These are phyloP conservation scores for Barbus barbus DNA, from an alignment of 2,113 vertebrate species.

Conservation along the genomic window DNA sequence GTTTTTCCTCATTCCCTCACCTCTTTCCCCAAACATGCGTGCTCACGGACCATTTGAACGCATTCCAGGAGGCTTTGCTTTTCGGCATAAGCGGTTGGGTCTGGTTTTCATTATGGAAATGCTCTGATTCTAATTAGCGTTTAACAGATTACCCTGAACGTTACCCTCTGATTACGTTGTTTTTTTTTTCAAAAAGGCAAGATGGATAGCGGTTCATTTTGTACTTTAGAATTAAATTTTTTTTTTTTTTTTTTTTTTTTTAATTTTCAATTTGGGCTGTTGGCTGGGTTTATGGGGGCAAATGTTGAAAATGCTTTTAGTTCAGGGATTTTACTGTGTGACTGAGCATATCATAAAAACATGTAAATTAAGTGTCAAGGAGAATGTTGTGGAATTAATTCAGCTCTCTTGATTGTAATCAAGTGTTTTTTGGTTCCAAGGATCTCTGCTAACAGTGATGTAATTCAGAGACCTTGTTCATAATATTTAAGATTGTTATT, in stretches of 20 bases:
- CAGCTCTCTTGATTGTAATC: background rate
- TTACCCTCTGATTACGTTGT: no score
- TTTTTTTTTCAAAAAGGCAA: constrained; percentile 35
- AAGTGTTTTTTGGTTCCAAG: background rate
- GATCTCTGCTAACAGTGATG: background rate
- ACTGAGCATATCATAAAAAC: constrained; percentile 35
- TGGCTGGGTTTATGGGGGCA: constrained; percentile 53
- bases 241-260: constrained; percentile 66
- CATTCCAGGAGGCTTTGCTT: no score
- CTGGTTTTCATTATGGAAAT: no score
- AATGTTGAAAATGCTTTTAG: background rate
- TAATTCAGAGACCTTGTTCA: background rate
- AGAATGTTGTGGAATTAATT: background rate
- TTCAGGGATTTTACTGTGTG: constrained; percentile 26
- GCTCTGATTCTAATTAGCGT: no score
- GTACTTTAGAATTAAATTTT: constrained; percentile 65
- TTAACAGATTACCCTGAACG: no score
- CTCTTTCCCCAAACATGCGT: no score
- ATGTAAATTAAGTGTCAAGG: no score
- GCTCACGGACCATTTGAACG: no score
- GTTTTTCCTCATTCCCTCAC: no score
- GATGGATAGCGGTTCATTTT: constrained; percentile 65
- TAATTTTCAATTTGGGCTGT: constrained; percentile 59
- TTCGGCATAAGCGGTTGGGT: no score
- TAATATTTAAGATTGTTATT: no score